Evolutionary conservation across 1,140 invertebrate genomes (phyloP).

Genomic region (Papilio polyxenes): DNA sequence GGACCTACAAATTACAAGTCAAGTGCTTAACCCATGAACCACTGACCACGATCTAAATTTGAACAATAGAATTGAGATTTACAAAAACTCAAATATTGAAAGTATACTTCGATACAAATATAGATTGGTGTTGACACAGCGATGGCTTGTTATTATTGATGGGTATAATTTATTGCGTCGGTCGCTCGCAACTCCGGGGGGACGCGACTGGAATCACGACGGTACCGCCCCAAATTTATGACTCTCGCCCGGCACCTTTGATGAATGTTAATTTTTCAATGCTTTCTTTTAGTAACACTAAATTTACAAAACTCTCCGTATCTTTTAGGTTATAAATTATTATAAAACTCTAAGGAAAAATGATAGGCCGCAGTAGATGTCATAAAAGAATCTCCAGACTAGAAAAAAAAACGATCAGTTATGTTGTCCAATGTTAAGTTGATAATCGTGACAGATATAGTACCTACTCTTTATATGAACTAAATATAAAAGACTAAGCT

Average conservation of each 20-base stretch:
- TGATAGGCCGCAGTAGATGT: too few relatives aligned
- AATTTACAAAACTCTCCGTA: conserved; percentile 25
- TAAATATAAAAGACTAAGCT: neutral
- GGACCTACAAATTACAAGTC: too few relatives aligned
- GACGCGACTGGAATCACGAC: conserved; percentile 62
- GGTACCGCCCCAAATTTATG: conserved; percentile 58
- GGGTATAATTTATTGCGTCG: conserved; percentile 66
- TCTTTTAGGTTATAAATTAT: conserved; percentile 3
- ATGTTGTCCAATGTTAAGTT: neutral
- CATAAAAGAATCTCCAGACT: too few relatives aligned
- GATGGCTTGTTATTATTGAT: conserved; percentile 64
- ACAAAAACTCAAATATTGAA: neutral
- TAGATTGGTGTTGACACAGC: conserved; percentile 65
- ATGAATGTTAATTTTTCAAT: conserved; percentile 67
- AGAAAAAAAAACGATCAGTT: too few relatives aligned
- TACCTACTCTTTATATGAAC: neutral
- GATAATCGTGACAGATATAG: neutral
- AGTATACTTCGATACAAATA: conserved; percentile 51
- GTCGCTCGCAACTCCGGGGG: conserved; percentile 60
- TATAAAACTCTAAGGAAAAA: neutral
- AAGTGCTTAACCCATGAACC: too few relatives aligned
- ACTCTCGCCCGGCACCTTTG: conserved; percentile 53
- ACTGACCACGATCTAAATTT: neutral
- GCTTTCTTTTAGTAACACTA: conserved; percentile 21
- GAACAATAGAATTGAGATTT: neutral